These are phyloP conservation scores for Antheraea assamensis DNA, from an alignment of 2,888 invertebrate species.

Conservation along the genomic window DNA sequence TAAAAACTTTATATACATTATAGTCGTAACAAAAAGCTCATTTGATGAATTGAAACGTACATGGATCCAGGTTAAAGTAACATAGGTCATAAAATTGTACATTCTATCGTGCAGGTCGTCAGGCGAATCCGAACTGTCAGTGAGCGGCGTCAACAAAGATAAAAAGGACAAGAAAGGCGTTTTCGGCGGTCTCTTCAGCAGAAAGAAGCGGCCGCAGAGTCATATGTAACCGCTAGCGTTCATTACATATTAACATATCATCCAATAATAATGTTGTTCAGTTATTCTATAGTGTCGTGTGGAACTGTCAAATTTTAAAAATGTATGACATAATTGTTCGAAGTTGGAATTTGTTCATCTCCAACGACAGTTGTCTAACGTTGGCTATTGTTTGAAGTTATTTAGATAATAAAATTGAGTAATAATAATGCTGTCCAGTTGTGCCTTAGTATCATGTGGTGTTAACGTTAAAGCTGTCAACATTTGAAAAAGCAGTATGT, in stretches of 20 bases:
- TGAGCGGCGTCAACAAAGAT: constrained; percentile 72
- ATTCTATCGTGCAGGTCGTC: constrained; percentile 55
- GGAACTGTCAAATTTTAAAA: neutral
- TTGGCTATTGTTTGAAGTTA: neutral
- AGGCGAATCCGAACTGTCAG: constrained; percentile 76
- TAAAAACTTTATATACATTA: too few relatives aligned
- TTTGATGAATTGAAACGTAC: too few relatives aligned
- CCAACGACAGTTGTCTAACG: neutral
- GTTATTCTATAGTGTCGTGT: neutral
- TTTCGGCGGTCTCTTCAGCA: constrained; percentile 83
- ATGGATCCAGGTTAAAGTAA: too few relatives aligned
- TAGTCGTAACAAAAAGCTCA: too few relatives aligned
- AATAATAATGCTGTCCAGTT: too few relatives aligned
- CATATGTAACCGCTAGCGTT: constrained; percentile 66
- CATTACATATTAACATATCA: constrained; percentile 1
- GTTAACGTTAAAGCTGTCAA: too few relatives aligned
- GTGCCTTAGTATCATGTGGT: too few relatives aligned
- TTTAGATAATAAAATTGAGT: neutral
- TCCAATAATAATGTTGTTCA: neutral
- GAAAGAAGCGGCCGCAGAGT: constrained; percentile 80
- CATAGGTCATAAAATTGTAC: neutral
- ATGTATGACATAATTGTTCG: neutral
- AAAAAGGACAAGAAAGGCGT: constrained; percentile 83
- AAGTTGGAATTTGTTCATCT: neutral
- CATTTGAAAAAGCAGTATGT: neutral